These are phyloP conservation scores for Mycalesis mineus DNA, from an alignment of 2,888 invertebrate species.

Conservation along the genomic window DNA sequence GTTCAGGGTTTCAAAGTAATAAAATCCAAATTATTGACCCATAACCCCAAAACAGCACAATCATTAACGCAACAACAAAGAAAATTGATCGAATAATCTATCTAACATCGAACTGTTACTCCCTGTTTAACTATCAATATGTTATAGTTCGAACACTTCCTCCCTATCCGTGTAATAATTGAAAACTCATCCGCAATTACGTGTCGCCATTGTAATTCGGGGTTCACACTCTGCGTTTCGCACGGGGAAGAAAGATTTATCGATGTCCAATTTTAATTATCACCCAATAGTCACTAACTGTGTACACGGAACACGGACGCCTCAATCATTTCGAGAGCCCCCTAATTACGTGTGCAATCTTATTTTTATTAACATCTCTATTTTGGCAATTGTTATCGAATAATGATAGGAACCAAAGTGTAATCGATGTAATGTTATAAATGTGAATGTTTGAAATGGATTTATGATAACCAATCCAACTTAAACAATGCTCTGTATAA, in stretches of 20 bases:
- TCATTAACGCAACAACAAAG: not conserved
- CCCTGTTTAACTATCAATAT: conserved; percentile 1
- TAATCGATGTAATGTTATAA: no score
- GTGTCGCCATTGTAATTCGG: conserved; percentile 41
- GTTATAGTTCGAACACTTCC: not conserved
- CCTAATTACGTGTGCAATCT: conserved; percentile 29
- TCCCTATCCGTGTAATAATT: conserved; percentile 23
- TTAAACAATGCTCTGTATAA: no score
- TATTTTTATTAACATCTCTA: conserved; percentile 22
- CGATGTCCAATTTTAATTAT: conserved; percentile 61
- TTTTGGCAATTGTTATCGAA: conserved; percentile 8
- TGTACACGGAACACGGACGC: conserved; percentile 28
- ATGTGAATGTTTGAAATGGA: no score
- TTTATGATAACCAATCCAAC: no score
- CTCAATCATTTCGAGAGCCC: conserved; percentile 3
- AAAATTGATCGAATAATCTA: conserved; percentile 4
- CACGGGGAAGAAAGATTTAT: conserved; percentile 66
- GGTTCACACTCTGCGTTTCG: conserved; percentile 56
- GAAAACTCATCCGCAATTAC: conserved; percentile 49
- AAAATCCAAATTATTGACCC: not conserved
- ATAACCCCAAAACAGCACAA: not conserved
- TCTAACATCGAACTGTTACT: not conserved
- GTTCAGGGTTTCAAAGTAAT: no score
- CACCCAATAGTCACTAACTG: conserved; percentile 52
- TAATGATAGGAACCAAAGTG: not conserved